These are phyloP conservation scores for Mycogona germanica DNA, from an alignment of 2,888 invertebrate genomes.

Conservation along the genomic window DNA sequence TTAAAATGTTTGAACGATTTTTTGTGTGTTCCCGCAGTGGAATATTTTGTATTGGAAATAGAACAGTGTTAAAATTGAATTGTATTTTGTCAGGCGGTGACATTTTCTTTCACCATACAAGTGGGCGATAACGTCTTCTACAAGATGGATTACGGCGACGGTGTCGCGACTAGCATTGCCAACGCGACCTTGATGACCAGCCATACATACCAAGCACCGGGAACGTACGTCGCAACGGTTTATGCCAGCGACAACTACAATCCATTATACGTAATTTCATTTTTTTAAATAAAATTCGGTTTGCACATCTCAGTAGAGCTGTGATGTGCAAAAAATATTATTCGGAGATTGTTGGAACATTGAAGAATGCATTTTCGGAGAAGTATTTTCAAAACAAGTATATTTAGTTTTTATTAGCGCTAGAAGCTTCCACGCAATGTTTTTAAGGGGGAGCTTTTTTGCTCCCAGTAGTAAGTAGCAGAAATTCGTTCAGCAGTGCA, in stretches of 20 bases:
- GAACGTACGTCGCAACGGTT: slow-evolving; percentile 7
- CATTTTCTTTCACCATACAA: slow-evolving; percentile 6
- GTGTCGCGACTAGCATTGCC: background rate
- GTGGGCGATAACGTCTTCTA: slow-evolving; percentile 3
- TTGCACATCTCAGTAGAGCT: too few relatives aligned
- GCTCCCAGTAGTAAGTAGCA: too few relatives aligned
- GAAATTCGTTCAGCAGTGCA: too few relatives aligned
- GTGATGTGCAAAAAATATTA: too few relatives aligned
- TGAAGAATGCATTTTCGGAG: background rate
- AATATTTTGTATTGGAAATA: background rate
- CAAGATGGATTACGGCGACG: slow-evolving; percentile 14
- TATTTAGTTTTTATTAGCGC: background rate
- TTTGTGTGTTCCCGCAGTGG: background rate
- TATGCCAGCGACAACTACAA: slow-evolving; percentile 16
- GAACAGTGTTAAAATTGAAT: background rate
- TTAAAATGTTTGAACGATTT: background rate
- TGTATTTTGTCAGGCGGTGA: slow-evolving; percentile 3
- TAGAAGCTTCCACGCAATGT: background rate
- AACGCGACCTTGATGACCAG: slow-evolving; percentile 12
- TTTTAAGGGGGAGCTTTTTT: background rate
- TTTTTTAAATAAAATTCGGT: too few relatives aligned
- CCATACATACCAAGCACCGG: slow-evolving; percentile 8
- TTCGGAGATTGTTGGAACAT: background rate
- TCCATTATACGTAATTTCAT: slow-evolving; percentile 4
- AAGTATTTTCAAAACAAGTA: background rate